Conservation (phyloP, 2,888 invertebrate species). For the Acheta domesticus region DNA sequence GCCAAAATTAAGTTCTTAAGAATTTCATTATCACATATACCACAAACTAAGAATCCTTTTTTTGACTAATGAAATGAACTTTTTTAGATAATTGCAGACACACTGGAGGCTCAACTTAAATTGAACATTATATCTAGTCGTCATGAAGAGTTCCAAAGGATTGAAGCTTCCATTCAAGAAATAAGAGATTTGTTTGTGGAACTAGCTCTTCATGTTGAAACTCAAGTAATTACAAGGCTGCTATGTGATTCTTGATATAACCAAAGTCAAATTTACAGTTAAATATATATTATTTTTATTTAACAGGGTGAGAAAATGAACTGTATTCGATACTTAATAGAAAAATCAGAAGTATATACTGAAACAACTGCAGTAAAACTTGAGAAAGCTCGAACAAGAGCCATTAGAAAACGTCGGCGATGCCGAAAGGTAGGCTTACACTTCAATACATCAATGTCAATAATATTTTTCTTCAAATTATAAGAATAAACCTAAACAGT, state of each 20-base stretch:
- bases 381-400: constrained; percentile 22
- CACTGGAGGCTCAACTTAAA: constrained; percentile 66
- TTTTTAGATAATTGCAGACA: constrained; percentile 59
- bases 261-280: neutral
- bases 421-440: constrained; percentile 21
- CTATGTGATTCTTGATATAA: neutral
- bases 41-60: too few relatives aligned
- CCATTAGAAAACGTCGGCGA: constrained; percentile 12
- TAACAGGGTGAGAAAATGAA: constrained; percentile 62
- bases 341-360: constrained; percentile 21
- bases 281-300: constrained; percentile 36
- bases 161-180: constrained; percentile 75
- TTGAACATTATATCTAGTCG: constrained; percentile 78
- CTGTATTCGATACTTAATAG: constrained; percentile 61
- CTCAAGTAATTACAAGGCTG: constrained; percentile 54
- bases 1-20: constrained; percentile 30
- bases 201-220: constrained; percentile 75
- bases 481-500: too few relatives aligned
- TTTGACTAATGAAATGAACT: too few relatives aligned
- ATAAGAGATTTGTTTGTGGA: constrained; percentile 79
- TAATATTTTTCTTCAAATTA: too few relatives aligned
- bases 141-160: constrained; percentile 74
- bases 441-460: too few relatives aligned
- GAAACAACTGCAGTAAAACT: constrained; percentile 19
- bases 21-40: too few relatives aligned